Evolutionary conservation across 2,888 invertebrate genomes (phyloP).

Genomic region (Drosophila melanosoma): DNA sequence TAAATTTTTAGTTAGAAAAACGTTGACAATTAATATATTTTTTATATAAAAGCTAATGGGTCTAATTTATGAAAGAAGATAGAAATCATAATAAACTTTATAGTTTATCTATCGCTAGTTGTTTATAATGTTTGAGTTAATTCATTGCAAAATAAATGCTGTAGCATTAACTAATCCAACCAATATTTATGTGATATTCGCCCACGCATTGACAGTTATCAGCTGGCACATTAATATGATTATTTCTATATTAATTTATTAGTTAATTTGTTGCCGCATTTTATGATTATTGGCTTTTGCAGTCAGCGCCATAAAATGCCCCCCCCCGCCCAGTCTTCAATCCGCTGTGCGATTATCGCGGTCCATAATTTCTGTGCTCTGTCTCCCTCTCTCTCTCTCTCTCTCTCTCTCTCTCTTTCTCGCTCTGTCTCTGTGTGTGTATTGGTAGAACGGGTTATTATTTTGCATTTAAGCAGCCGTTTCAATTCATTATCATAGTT

Average conservation of each 20-base stretch:
- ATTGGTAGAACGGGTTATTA: constrained; percentile 71
- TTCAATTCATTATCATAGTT: constrained; percentile 79
- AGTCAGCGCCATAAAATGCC: constrained; percentile 22
- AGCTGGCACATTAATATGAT: constrained; percentile 74
- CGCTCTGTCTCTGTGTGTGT: constrained; percentile 3
- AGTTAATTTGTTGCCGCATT: constrained; percentile 78
- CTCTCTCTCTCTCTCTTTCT: constrained; percentile 5
- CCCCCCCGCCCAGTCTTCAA: neutral
- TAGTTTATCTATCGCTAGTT: neutral
- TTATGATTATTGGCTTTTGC: constrained; percentile 74
- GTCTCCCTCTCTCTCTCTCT: neutral
- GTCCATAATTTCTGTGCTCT: constrained; percentile 62
- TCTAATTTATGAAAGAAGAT: neutral
- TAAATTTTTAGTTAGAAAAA: neutral
- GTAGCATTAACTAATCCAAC: neutral
- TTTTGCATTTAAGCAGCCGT: constrained; percentile 72
- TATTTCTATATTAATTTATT: constrained; percentile 78
- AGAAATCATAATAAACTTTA: neutral
- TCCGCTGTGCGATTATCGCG: constrained; percentile 58
- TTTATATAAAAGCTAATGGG: neutral
- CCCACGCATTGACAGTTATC: constrained; percentile 65
- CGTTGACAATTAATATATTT: neutral
- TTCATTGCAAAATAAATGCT: neutral
- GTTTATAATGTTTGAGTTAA: neutral
- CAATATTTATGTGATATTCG: neutral